These are phyloP conservation scores for Notiomystis cincta DNA, from an alignment of 2,113 vertebrate genomes.

Conservation along the genomic window DNA sequence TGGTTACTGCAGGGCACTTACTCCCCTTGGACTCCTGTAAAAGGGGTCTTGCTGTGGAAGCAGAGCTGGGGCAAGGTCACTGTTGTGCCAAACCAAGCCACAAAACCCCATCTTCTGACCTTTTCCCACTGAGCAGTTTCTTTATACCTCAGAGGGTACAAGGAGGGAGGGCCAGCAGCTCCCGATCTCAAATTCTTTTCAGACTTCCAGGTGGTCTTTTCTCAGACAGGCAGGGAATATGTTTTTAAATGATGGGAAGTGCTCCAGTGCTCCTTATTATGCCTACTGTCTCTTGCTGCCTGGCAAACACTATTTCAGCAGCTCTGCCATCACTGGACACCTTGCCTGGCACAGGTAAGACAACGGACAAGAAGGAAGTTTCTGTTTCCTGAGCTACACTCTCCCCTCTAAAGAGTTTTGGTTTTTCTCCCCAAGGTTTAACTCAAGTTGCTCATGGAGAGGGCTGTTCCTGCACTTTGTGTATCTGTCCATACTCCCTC, in stretches of 20 bases:
- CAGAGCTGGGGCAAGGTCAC: neutral
- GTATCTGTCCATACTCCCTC: neutral
- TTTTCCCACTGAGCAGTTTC: neutral
- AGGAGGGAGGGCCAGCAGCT: neutral
- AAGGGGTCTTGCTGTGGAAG: neutral
- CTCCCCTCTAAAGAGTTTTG: neutral
- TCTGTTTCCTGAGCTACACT: neutral
- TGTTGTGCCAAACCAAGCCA: neutral
- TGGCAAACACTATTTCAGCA: neutral
- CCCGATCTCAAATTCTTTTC: neutral
- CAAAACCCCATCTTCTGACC: neutral
- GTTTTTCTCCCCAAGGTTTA: neutral
- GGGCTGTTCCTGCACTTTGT: neutral
- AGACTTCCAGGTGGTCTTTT: neutral
- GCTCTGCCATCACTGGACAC: neutral
- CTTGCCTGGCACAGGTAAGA: neutral
- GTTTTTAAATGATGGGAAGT: neutral
- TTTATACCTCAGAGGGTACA: neutral
- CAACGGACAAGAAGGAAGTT: neutral
- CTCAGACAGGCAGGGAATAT: neutral
- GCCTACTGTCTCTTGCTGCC: neutral
- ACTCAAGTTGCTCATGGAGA: neutral
- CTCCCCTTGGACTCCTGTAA: neutral
- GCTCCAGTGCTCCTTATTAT: neutral
- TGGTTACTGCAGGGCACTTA: neutral